A percentile compares a stretch with the other conserved stretches of the same genome.
phyloP scores from a whole-genome alignment of 2,113 vertebrate species.

The Oreamnos americanus region DNA sequence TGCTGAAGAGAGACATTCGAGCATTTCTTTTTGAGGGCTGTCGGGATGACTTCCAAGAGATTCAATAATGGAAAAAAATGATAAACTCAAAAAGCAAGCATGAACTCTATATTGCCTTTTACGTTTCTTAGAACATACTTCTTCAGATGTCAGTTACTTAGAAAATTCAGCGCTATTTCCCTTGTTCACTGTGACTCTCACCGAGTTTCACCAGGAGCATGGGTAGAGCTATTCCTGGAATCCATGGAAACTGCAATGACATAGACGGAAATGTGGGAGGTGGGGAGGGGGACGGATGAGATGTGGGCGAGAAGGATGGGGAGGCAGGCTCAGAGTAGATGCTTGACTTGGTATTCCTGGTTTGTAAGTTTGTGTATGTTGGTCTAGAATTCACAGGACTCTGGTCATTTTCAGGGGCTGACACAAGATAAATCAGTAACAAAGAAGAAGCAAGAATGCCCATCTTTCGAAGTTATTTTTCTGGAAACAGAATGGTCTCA shows the following conservation, averaged over 20 bases:
- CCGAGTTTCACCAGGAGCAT: background rate
- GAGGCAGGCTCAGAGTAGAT: background rate
- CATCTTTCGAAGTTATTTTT: background rate
- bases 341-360: background rate
- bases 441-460: background rate
- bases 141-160: background rate
- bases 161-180: background rate
- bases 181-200: background rate
- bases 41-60: background rate
- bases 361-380: background rate
- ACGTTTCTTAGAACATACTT: background rate
- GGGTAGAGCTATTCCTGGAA: background rate
- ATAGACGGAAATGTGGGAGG: background rate
- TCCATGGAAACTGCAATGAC: background rate
- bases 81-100: slow-evolving; percentile 13
- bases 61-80: background rate
- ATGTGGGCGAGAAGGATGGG: background rate
- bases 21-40: background rate
- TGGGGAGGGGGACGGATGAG: background rate
- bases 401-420: background rate
- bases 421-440: background rate
- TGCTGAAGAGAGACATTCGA: background rate
- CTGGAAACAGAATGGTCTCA: background rate
- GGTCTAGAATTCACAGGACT: background rate
- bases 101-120: background rate